Evolutionary conservation across 2,113 vertebrate genomes (phyloP), one percentile per base, ranked within the genome.

Genomic region (Uria aalge): DNA sequence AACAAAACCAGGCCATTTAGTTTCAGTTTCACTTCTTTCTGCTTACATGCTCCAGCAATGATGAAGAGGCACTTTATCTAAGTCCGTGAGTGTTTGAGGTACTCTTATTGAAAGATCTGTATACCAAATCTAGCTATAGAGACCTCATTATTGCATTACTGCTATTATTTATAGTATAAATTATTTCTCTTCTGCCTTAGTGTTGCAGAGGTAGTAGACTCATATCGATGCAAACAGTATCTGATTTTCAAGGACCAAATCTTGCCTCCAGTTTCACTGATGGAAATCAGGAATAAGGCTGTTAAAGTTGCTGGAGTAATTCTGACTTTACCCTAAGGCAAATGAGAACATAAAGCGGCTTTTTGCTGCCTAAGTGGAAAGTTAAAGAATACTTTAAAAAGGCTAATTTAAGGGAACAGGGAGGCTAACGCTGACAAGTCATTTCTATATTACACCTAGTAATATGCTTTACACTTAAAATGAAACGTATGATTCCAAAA

Each of bases 401-500:
- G 40, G 16, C 9, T 63, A 92, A 41, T 90, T 83, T 90, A 77
- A 77, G 29, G 38, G 20, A 83, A 90, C 27, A 67, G 57, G 38
- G 34, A 92, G 34, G 17, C 53, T 96, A 92, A 86, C 2, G 2
- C 47, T 80, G 90, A 87, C 40, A 95, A 88, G 56, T 93, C 27
- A 75, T 94, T 94, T 94, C 78, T 88, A 29, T 90, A 72, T 88
- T 92, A 79, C 34, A 83, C 15, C 24, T 83, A 57, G 30, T 66
- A 83, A 83, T 83, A 78, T 23, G 43, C 24, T 93, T 95, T 86
- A 75, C 36, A 62, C 55, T 78, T 90, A 85, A 88, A 93, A 91
- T 92, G 29, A 72, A 96, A 85, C 16, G 32, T 78, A 57, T 71
- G 55, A 80, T 78, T 55, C 47, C 59, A 47, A 66, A 97, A 80